A percentile compares a stretch with the other conserved stretches of the same genome.
These are phyloP conservation scores for Enteromius anoplus DNA, from an alignment of 2,797 vertebrate species.

Conservation along the genomic window DNA sequence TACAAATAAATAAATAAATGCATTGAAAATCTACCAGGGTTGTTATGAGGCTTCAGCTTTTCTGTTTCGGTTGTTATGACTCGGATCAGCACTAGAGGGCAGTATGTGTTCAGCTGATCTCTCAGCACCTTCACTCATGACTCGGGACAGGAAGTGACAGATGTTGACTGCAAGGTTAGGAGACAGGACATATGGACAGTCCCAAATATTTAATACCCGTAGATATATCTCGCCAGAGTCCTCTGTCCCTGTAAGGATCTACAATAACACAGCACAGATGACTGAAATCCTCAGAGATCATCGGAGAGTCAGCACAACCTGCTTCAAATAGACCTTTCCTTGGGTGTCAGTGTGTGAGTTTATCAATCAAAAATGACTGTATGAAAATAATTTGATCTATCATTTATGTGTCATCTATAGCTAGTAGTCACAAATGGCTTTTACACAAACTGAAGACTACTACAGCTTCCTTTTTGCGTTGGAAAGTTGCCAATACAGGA, in stretches of 20 bases:
- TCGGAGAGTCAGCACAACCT: not conserved
- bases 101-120: not conserved
- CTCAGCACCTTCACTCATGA: not conserved
- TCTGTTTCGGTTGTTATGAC: not conserved
- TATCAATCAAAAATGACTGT: not conserved
- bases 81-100: not conserved
- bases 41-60: not conserved
- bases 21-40: not conserved
- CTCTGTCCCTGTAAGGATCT: slow-evolving; percentile 3
- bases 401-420: not conserved
- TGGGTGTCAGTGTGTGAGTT: not conserved
- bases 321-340: not conserved
- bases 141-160: slow-evolving; percentile 13
- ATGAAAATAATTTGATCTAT: not conserved
- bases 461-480: not conserved
- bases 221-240: not conserved
- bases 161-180: slow-evolving; percentile 36
- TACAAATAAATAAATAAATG: not conserved
- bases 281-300: slow-evolving; percentile 15
- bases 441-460: not conserved
- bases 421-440: not conserved
- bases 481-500: not conserved
- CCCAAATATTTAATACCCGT: slow-evolving; percentile 4
- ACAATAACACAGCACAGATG: not conserved
- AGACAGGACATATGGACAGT: slow-evolving; percentile 9